Conservation (phyloP, 2,797 vertebrate genomes). For the Xenops minutus region DNA sequence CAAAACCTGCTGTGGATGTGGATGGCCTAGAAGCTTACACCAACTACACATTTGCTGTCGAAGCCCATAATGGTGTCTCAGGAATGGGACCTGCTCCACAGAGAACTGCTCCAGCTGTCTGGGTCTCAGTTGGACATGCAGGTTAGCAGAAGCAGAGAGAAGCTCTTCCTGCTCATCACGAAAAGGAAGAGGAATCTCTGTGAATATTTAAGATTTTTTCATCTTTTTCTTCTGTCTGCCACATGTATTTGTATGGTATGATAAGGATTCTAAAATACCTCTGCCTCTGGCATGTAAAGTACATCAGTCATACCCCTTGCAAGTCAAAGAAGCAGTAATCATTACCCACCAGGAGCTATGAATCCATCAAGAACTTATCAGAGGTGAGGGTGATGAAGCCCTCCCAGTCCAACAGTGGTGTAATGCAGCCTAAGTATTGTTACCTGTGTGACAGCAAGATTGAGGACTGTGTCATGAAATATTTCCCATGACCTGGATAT, state of each 20-base stretch:
- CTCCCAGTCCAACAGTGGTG: background rate
- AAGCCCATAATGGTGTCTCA: conserved; percentile 75
- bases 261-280: background rate
- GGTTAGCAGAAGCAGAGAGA: conserved; percentile 67
- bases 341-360: background rate
- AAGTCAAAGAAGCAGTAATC: background rate
- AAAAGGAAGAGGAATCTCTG: background rate
- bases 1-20: conserved; percentile 29
- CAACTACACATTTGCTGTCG: conserved; percentile 76
- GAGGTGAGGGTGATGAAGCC: background rate
- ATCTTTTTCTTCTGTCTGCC: background rate
- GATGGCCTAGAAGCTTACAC: conserved; percentile 72
- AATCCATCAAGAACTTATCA: background rate
- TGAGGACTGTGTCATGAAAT: background rate
- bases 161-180: background rate
- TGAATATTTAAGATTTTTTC: background rate
- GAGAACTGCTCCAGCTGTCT: conserved; percentile 50
- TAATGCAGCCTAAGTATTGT: background rate
- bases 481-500: background rate
- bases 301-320: background rate
- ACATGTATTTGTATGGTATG: background rate
- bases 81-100: conserved; percentile 29
- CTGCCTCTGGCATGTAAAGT: background rate
- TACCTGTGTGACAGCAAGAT: background rate
- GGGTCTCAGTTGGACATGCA: conserved; percentile 72